A percentile compares a stretch with the other conserved stretches of the same genome.
These are phyloP conservation scores for Gavialis gangeticus DNA, from an alignment of 2,113 vertebrate genomes.

Conservation along the genomic window DNA sequence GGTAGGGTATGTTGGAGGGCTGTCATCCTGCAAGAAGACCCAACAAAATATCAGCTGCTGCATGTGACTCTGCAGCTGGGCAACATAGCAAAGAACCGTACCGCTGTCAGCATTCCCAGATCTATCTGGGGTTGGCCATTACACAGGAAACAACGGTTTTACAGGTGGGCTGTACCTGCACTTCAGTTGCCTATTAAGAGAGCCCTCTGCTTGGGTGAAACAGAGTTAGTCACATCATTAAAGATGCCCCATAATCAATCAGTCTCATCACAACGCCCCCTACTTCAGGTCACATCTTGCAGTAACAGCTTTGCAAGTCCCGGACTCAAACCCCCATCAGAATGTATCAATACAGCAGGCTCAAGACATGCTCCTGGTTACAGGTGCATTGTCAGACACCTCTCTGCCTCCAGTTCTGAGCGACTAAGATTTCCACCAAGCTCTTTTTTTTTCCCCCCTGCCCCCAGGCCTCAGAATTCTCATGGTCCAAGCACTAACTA, in stretches of 20 bases:
- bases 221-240: neutral
- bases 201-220: neutral
- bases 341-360: neutral
- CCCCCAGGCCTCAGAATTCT: neutral
- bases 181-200: neutral
- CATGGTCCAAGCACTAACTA: neutral
- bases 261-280: neutral
- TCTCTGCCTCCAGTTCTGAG: neutral
- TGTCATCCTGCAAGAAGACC: constrained; percentile 86
- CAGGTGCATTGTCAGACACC: neutral
- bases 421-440: neutral
- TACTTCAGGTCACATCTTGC: neutral
- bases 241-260: neutral
- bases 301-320: neutral
- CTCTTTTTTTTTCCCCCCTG: neutral
- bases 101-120: neutral
- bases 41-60: neutral
- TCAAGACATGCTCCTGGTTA: neutral
- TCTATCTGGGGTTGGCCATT: neutral
- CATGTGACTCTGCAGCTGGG: neutral
- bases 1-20: constrained; percentile 89
- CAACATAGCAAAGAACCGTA: neutral
- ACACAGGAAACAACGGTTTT: neutral
- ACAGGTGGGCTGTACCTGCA: accelerated
- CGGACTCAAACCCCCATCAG: neutral